Conservation (phyloP, 2,888 invertebrate species). For the Actias luna region DNA sequence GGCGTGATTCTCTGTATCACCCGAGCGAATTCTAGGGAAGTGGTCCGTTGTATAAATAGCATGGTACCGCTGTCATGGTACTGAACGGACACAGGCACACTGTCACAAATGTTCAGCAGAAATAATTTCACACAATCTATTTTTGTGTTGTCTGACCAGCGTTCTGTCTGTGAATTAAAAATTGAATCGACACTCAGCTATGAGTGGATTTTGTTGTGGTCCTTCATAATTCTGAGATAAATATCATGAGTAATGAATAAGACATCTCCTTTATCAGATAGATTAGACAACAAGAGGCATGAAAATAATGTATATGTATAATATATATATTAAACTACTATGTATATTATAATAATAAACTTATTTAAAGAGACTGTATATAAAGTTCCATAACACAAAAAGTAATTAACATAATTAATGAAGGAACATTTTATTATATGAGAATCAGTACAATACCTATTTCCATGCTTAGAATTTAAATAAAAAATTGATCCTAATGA, state of each 20-base stretch:
- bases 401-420: too few relatives aligned
- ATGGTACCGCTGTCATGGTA: constrained; percentile 40
- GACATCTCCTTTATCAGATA: background rate
- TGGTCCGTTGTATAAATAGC: constrained; percentile 70
- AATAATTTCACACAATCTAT: constrained; percentile 61
- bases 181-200: background rate
- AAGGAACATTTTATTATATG: too few relatives aligned
- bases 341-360: too few relatives aligned
- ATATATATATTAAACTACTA: too few relatives aligned
- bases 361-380: too few relatives aligned
- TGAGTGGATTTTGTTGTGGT: background rate
- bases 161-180: constrained; percentile 21
- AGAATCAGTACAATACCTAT: too few relatives aligned
- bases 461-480: too few relatives aligned
- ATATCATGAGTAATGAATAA: background rate
- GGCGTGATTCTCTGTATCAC: constrained; percentile 31
- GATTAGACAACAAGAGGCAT: background rate
- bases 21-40: constrained; percentile 50
- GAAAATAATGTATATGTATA: too few relatives aligned
- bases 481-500: too few relatives aligned
- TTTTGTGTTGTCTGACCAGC: constrained; percentile 44
- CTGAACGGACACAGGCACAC: constrained; percentile 48
- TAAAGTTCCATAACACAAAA: too few relatives aligned
- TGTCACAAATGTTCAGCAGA: constrained; percentile 46
- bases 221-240: background rate